phyloP scores from a whole-genome alignment of 2,797 vertebrate genomes.

The Esox lucius region DNA sequence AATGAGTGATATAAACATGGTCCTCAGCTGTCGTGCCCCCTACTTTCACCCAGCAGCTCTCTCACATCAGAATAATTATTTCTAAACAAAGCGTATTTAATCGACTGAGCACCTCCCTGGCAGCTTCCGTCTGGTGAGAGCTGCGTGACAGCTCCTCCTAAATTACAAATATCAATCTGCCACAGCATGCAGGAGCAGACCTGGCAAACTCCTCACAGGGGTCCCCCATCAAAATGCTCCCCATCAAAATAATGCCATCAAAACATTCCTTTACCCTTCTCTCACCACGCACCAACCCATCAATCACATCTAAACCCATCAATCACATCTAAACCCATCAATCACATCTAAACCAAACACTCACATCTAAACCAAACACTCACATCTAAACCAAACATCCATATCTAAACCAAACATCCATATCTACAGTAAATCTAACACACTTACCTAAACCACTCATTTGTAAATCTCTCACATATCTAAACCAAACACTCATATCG shows the following conservation, averaged over 20 bases:
- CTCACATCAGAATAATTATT: slow-evolving; percentile 70
- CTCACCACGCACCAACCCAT: background rate
- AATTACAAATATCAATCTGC: slow-evolving; percentile 80
- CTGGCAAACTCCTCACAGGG: slow-evolving; percentile 69
- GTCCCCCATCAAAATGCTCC: slow-evolving; percentile 53
- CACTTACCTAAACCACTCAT: too few species aligned
- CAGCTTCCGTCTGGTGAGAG: slow-evolving; percentile 72
- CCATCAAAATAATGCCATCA: slow-evolving; percentile 64
- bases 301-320: too few species aligned
- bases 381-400: background rate
- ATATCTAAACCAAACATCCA: background rate
- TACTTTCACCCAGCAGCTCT: slow-evolving; percentile 57
- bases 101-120: slow-evolving; percentile 63
- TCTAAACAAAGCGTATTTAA: slow-evolving; percentile 75
- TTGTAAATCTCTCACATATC: background rate
- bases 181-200: slow-evolving; percentile 71
- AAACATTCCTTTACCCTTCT: slow-evolving; percentile 28
- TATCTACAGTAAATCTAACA: background rate
- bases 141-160: slow-evolving; percentile 73
- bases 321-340: too few species aligned
- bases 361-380: too few species aligned
- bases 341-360: too few species aligned
- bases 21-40: slow-evolving; percentile 55
- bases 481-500: background rate
- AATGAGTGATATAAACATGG: slow-evolving; percentile 45